Evolutionary conservation across 2,113 vertebrate species (phyloP), one percentile per base, ranked within the genome.

Genomic region (Leptobrachium ailaonicum): DNA sequence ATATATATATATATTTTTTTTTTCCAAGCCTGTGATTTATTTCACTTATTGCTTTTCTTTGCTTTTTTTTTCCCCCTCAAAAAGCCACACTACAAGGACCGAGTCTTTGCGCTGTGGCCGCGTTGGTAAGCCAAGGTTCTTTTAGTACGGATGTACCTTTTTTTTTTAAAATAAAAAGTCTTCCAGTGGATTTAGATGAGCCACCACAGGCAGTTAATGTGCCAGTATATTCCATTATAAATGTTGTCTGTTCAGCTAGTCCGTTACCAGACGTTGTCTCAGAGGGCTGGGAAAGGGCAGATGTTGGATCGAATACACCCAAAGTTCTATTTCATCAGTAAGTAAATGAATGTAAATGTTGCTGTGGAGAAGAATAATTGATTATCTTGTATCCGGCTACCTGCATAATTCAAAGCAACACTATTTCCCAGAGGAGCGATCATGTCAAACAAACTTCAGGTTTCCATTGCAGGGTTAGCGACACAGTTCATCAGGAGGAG

Each of bases 281-380:
- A 10, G 56, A 10, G 56, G 3, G 3, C 11, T 60, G 13, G 56
- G 56, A 60, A 60, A 60, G 56, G 2, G 13, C 56, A 60, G 56
- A 10, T 60, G 56, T 7, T 8, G 56, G 3, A 60, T 60, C 13
- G 11, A 8, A 60, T 60, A 2, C 8, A 60, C 3, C 3, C 3
- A 4, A 67, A 42, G 10, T 14, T 14, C 47, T 62, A 40, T 60
- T 73, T 73, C 41, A 44, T 54, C 54, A 69, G 66, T 70, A 77
- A 60, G 66, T 70, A 50, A 54, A 79, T 70, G 63, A 79, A 50
- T 79, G 69, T 56, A 79, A 64, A 66, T 71, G 43, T 69, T 69
- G 66, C 40, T 10, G 7, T 40, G 6, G 32, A 41, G 77, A 53
- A 42, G 77, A 56, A 77, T 77, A 56, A 62, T 77, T 58, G 43